Percentiles rank a stretch among this genome's conserved stretches.
Conservation (phyloP, 1,140 invertebrate genomes). For the Drosophila ambigua region DNA sequence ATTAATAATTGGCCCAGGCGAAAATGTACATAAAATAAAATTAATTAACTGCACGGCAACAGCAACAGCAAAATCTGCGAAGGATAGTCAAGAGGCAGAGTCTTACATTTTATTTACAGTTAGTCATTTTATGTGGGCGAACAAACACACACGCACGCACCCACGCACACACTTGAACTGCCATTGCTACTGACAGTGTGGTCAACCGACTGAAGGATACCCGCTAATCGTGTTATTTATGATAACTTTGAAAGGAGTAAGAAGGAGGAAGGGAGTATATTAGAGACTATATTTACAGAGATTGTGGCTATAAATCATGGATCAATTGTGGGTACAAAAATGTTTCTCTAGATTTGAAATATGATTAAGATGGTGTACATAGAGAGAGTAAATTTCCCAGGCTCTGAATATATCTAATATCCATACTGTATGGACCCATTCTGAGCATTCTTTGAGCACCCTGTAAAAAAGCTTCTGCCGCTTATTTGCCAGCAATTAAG, state of each 20-base stretch:
- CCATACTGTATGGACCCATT: background rate
- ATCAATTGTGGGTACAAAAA: background rate
- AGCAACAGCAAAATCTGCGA: conserved; percentile 32
- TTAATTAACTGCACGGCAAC: conserved; percentile 67
- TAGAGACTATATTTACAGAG: no score
- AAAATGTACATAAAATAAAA: conserved; percentile 51
- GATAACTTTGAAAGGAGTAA: no score
- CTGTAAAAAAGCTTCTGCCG: conserved; percentile 46
- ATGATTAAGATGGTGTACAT: no score
- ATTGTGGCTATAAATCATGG: background rate
- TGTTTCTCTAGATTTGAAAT: no score
- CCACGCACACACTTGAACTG: conserved; percentile 3
- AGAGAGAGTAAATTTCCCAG: no score
- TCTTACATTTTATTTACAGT: conserved; percentile 71
- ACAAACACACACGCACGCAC: conserved; percentile 16
- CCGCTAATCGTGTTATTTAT: no score
- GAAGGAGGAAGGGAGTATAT: no score
- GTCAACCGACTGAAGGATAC: no score
- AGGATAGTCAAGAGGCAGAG: conserved; percentile 34
- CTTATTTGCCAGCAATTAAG: conserved; percentile 80
- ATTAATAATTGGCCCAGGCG: conserved; percentile 52
- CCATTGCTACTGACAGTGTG: no score
- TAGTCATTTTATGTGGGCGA: conserved; percentile 70
- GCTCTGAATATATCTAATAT: no score
- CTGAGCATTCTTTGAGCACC: background rate